phyloP scores from a whole-genome alignment of 2,888 invertebrate genomes.

The Thereva unica region DNA sequence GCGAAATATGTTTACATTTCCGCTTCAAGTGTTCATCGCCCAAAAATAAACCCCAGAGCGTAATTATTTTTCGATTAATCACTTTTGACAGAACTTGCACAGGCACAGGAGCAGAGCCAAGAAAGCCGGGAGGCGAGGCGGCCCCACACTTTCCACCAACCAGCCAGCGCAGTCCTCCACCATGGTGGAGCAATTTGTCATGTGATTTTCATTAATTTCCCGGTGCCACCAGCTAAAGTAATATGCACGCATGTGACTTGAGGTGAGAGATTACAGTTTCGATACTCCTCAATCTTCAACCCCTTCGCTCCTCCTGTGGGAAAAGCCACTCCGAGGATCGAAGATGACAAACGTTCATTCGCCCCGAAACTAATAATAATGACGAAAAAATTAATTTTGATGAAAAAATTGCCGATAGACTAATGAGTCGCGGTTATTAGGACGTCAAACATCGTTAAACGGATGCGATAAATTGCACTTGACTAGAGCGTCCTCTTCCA shows the following conservation, averaged over 20 bases:
- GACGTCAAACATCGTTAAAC: conserved; percentile 30
- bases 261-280: neutral
- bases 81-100: conserved; percentile 26
- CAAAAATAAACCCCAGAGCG: conserved; percentile 32
- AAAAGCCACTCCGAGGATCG: neutral
- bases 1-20: conserved; percentile 10
- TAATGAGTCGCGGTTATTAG: conserved; percentile 27
- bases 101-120: conserved; percentile 9
- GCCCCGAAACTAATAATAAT: neutral
- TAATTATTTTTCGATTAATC: conserved; percentile 34
- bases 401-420: neutral
- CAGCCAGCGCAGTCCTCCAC: conserved; percentile 13
- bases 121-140: neutral
- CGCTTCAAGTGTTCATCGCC: conserved; percentile 13
- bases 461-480: conserved; percentile 23
- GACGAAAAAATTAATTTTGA: conserved; percentile 12
- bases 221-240: neutral
- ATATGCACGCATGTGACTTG: neutral
- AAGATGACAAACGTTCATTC: conserved; percentile 1
- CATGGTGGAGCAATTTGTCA: conserved; percentile 24
- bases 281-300: neutral
- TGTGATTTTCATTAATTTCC: conserved; percentile 32
- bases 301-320: neutral
- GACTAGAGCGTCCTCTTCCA: neutral
- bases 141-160: neutral